Evolutionary conservation across 2,888 invertebrate genomes (phyloP).

Genomic region (Rotaria macrura): DNA sequence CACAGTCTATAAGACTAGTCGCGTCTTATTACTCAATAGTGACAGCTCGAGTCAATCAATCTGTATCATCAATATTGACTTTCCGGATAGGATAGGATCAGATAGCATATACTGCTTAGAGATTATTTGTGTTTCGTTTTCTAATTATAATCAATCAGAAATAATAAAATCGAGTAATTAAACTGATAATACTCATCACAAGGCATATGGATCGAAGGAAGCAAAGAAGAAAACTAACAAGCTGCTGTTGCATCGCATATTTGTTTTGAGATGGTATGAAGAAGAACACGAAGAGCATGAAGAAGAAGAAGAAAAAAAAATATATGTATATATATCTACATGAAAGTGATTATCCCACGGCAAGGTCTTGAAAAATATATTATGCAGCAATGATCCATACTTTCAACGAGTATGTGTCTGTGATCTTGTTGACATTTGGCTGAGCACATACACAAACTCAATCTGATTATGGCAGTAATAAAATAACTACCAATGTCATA

Average conservation of each 20-base stretch:
- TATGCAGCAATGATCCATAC: background rate
- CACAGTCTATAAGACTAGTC: background rate
- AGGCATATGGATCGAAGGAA: too few relatives aligned
- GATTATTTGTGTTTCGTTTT: background rate
- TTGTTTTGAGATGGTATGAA: too few relatives aligned
- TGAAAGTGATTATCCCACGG: background rate
- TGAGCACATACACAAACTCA: background rate
- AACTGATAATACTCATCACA: too few relatives aligned
- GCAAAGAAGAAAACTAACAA: too few relatives aligned
- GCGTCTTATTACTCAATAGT: background rate
- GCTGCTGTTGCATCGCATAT: too few relatives aligned
- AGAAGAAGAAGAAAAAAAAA: too few relatives aligned
- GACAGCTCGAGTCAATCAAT: background rate
- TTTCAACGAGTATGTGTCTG: background rate
- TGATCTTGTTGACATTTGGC: background rate
- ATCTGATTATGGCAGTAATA: background rate
- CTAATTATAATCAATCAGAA: background rate
- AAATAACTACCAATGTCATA: background rate
- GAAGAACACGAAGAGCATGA: background rate
- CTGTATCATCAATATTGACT: constrained; percentile 2
- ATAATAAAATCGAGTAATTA: background rate
- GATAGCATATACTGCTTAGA: background rate
- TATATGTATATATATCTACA: too few relatives aligned
- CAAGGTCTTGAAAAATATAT: background rate
- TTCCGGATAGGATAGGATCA: background rate